Conservation (phyloP, 1,140 invertebrate species). For the Harpegnathos saltator region DNA sequence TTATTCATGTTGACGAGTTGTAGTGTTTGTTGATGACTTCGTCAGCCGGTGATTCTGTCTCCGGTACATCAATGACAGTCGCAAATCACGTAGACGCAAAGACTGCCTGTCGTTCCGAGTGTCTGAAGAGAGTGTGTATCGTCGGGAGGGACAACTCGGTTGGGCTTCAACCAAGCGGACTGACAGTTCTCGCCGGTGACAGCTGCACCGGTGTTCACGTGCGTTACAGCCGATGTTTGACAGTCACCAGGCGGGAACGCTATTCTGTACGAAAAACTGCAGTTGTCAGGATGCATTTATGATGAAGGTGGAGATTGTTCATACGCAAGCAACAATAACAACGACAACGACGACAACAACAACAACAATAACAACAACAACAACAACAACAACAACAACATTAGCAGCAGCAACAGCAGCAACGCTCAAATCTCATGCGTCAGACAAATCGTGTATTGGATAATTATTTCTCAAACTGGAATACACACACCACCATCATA, state of each 20-base stretch:
- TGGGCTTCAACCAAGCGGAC: neutral
- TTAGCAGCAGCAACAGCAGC: too few relatives aligned
- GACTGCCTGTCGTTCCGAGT: slow-evolving; percentile 11
- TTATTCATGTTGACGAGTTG: slow-evolving; percentile 10
- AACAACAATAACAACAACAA: too few relatives aligned
- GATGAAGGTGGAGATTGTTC: slow-evolving; percentile 22
- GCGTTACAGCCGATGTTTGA: neutral
- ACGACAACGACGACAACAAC: too few relatives aligned
- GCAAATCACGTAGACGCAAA: slow-evolving; percentile 10
- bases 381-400: too few relatives aligned
- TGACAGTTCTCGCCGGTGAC: slow-evolving; percentile 25
- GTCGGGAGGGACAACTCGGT: neutral
- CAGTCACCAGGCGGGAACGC: slow-evolving; percentile 14
- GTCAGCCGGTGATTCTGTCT: slow-evolving; percentile 26
- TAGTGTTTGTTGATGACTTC: slow-evolving; percentile 34
- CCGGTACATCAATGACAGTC: slow-evolving; percentile 48
- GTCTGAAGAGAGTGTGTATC: neutral
- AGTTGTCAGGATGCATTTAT: slow-evolving; percentile 5
- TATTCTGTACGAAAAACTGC: neutral
- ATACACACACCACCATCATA: neutral
- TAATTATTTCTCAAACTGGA: slow-evolving; percentile 25
- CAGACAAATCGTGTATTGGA: slow-evolving; percentile 9
- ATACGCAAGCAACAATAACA: too few relatives aligned
- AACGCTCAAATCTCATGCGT: slow-evolving; percentile 7
- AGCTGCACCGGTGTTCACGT: slow-evolving; percentile 2